A percentile compares a stretch with the other conserved stretches of the same genome.
These are phyloP conservation scores for Drosophila prolongata DNA, from an alignment of 2,888 invertebrate genomes.

Conservation along the genomic window DNA sequence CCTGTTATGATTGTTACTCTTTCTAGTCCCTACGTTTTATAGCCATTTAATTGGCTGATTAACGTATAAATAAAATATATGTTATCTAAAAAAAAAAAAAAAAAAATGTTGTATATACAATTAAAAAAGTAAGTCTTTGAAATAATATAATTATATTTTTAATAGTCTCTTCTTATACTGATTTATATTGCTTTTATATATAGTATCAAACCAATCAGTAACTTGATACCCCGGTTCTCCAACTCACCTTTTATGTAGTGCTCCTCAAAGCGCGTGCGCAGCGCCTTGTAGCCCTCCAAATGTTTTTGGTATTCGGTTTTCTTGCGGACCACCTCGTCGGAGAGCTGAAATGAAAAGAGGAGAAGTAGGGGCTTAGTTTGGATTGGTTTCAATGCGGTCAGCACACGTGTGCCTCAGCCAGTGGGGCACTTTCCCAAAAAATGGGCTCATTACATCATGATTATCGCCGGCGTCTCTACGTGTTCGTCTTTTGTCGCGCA, in stretches of 20 bases:
- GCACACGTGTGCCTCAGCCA: constrained; percentile 17
- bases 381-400: constrained; percentile 18
- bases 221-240: background rate
- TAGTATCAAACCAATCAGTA: background rate
- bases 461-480: constrained; percentile 22
- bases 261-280: constrained; percentile 96
- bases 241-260: constrained; percentile 94
- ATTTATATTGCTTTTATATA: no score
- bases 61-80: no score
- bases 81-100: no score
- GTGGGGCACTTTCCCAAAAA: constrained; percentile 47
- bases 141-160: no score
- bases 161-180: no score
- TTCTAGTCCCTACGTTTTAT: no score
- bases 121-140: no score
- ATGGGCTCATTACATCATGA: constrained; percentile 44
- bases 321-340: constrained; percentile 94
- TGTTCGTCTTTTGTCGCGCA: constrained; percentile 38
- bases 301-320: constrained; percentile 96
- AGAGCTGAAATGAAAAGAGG: constrained; percentile 87
- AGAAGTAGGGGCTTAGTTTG: constrained; percentile 16
- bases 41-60: no score
- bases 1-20: no score
- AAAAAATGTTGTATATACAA: no score
- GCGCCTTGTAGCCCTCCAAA: constrained; percentile 93